Percentiles rank a stretch among this genome's conserved stretches.
Evolutionary conservation across 2,888 invertebrate species (phyloP).

Genomic region (Octonoba sinensis): DNA sequence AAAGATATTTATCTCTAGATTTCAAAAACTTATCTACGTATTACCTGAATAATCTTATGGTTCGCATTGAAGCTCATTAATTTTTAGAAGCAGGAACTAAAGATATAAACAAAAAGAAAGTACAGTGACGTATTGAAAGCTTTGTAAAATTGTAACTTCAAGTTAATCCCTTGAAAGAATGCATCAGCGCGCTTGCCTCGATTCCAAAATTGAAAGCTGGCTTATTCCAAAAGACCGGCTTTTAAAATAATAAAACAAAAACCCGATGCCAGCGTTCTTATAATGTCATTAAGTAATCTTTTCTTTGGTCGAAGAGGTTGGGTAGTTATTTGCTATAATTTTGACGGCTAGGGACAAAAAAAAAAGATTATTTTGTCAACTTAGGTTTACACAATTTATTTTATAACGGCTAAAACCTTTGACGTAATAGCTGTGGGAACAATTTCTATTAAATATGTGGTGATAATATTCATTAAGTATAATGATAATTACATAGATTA

Average conservation of each 20-base stretch:
- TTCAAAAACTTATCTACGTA: no score
- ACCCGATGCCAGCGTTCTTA: slow-evolving; percentile 7
- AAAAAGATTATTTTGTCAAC: slow-evolving; percentile 2
- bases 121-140: slow-evolving; percentile 25
- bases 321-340: slow-evolving; percentile 2
- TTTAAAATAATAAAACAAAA: slow-evolving; percentile 24
- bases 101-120: background rate
- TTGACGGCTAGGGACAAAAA: background rate
- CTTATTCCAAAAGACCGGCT: slow-evolving; percentile 6
- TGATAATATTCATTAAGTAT: no score
- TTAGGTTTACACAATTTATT: background rate
- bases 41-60: background rate
- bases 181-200: slow-evolving; percentile 1
- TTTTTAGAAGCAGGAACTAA: slow-evolving; percentile 12
- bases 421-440: no score
- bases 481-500: no score
- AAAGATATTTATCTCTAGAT: no score
- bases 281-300: slow-evolving; percentile 18
- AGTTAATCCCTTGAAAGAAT: slow-evolving; percentile 32
- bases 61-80: slow-evolving; percentile 10
- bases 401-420: no score
- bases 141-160: slow-evolving; percentile 22
- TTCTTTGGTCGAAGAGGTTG: slow-evolving; percentile 13
- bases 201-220: slow-evolving; percentile 22
- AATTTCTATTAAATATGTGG: no score